Conservation (phyloP, 2,113 vertebrate genomes). For the Brachyhypopomus occidentalis region DNA sequence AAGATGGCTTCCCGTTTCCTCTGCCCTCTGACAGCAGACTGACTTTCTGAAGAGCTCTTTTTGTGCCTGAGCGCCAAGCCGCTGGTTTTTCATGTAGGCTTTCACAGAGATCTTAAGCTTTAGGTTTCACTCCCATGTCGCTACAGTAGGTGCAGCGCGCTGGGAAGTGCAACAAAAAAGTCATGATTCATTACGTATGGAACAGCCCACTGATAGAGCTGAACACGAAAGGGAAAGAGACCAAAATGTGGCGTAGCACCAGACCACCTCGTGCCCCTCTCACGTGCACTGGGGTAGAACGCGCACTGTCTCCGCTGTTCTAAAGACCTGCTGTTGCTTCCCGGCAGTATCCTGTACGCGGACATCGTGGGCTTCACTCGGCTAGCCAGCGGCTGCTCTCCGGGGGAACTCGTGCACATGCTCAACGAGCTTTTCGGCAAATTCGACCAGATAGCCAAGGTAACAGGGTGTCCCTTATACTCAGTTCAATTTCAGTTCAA, state of each 20-base stretch:
- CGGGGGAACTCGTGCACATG: conserved; percentile 95
- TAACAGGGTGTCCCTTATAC: conserved; percentile 58
- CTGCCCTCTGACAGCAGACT: conserved; percentile 32
- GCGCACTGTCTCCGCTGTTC: background rate
- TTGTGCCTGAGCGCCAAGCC: background rate
- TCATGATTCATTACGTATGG: background rate
- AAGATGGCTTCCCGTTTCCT: conserved; percentile 1
- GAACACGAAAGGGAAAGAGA: background rate
- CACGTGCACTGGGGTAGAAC: background rate
- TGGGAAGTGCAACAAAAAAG: background rate
- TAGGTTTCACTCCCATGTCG: background rate
- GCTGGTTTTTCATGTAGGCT: background rate
- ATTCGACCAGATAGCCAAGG: conserved; percentile 98
- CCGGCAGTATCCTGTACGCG: conserved; percentile 88
- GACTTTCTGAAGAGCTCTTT: conserved; percentile 7
- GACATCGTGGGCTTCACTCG: conserved; percentile 97
- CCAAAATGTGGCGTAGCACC: conserved; percentile 11
- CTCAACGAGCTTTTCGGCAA: conserved; percentile 97
- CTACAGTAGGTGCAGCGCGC: background rate
- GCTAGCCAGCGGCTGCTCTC: conserved; percentile 95
- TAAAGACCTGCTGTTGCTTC: conserved; percentile 6
- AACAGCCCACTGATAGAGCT: background rate
- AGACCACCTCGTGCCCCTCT: background rate
- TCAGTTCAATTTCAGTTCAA: too few species aligned
- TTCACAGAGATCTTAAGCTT: conserved; percentile 18